These are phyloP conservation scores for Aphrocallistes beatrix DNA, from an alignment of 37 sponge, comb jelly and placozoan species.

Conservation along the genomic window DNA sequence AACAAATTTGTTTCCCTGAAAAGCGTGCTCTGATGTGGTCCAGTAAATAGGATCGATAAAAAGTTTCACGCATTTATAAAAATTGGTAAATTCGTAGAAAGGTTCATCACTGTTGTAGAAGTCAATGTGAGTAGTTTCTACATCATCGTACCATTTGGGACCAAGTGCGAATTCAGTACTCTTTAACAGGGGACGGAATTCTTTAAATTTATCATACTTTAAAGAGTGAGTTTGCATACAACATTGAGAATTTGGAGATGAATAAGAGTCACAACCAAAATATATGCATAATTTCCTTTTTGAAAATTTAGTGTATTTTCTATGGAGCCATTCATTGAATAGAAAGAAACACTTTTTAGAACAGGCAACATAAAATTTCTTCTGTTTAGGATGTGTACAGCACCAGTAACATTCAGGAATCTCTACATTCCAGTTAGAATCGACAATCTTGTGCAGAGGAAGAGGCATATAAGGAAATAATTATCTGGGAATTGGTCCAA, in stretches of 20 bases:
- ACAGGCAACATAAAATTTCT: neutral
- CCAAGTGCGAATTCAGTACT: neutral
- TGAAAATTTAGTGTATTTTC: neutral
- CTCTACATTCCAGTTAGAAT: neutral
- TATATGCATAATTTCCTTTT: neutral
- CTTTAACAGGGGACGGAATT: neutral
- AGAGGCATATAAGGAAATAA: neutral
- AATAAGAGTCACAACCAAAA: neutral
- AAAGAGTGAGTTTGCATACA: too few species aligned
- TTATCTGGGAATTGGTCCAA: neutral
- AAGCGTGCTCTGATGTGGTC: conserved; percentile 50
- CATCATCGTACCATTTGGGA: neutral
- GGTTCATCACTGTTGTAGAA: conserved; percentile 45
- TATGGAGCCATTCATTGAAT: neutral
- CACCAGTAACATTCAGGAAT: neutral
- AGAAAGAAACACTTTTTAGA: neutral
- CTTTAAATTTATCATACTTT: neutral
- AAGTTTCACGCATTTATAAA: conserved; percentile 10
- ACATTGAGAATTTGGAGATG: neutral
- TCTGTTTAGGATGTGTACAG: neutral
- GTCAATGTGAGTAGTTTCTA: conserved; percentile 7
- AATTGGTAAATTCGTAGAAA: conserved; percentile 61
- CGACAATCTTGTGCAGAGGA: neutral
- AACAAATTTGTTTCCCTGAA: conserved; percentile 52
- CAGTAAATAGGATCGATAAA: conserved; percentile 24